phyloP scores from a whole-genome alignment of 2,113 vertebrate species.

The Plectropomus leopardus region DNA sequence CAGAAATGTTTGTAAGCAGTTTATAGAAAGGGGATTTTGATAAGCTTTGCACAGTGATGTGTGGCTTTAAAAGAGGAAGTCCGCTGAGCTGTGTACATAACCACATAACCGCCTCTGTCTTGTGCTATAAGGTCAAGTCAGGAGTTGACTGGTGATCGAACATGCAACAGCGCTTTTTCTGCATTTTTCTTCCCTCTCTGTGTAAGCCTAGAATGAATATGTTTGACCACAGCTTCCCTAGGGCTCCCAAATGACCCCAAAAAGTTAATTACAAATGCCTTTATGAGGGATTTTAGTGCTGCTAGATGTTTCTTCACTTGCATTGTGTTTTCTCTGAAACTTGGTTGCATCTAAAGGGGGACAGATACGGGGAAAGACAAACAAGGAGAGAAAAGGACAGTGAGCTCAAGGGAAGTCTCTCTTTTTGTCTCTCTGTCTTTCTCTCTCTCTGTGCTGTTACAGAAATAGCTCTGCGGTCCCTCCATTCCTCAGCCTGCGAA shows the following conservation, averaged over 20 bases:
- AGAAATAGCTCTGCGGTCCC: conserved; percentile 74
- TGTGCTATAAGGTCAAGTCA: neutral
- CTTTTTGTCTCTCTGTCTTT: conserved; percentile 43
- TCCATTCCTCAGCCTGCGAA: conserved; percentile 65
- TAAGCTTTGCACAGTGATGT: conserved; percentile 49
- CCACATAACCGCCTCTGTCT: conserved; percentile 22
- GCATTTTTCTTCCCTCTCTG: neutral
- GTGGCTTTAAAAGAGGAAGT: conserved; percentile 63
- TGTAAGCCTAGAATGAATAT: conserved; percentile 2
- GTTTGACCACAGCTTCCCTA: neutral
- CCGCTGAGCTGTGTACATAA: conserved; percentile 11
- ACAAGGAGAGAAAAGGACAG: conserved; percentile 34
- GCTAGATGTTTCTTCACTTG: conserved; percentile 6
- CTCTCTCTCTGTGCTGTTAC: conserved; percentile 55
- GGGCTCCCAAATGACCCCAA: neutral
- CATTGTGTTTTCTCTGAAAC: conserved; percentile 4
- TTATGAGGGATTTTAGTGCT: neutral
- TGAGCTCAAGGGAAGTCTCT: conserved; percentile 50
- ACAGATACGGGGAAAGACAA: conserved; percentile 8
- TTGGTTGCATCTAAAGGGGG: conserved; percentile 16
- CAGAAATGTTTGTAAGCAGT: conserved; percentile 71
- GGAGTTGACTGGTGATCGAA: conserved; percentile 24
- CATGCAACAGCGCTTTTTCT: neutral
- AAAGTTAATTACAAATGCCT: conserved; percentile 5
- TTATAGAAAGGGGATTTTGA: conserved; percentile 63